A percentile compares a stretch with the other conserved stretches of the same genome.
phyloP scores from a whole-genome alignment of 2,888 invertebrate genomes.

The Muscina levida region DNA sequence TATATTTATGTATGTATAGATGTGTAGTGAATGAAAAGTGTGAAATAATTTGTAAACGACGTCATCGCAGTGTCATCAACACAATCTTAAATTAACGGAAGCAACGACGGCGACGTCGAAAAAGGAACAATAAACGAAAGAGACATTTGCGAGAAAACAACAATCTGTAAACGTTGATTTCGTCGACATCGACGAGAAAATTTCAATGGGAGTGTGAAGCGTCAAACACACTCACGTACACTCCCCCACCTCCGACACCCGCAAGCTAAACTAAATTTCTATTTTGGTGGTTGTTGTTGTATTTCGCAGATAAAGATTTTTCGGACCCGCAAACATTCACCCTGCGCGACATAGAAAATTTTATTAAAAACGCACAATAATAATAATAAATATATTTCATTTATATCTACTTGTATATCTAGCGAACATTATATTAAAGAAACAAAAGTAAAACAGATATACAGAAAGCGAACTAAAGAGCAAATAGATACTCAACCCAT shows the following conservation, averaged over 20 bases:
- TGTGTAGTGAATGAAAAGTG: conserved; percentile 23
- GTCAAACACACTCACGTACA: not conserved
- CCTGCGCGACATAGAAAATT: conserved; percentile 7
- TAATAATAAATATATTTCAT: conserved; percentile 20
- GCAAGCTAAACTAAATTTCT: conserved; percentile 30
- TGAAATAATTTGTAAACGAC: conserved; percentile 56
- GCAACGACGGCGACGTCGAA: conserved; percentile 38
- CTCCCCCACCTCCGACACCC: conserved; percentile 1
- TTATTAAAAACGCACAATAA: no score
- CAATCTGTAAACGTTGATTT: not conserved
- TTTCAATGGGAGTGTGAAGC: conserved; percentile 16
- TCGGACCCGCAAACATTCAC: conserved; percentile 26
- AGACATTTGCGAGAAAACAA: not conserved
- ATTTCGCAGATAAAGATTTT: conserved; percentile 45
- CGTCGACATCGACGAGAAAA: conserved; percentile 24
- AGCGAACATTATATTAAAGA: not conserved
- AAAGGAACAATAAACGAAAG: conserved; percentile 32
- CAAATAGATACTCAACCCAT: conserved; percentile 15
- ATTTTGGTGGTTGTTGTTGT: conserved; percentile 52
- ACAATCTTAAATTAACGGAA: conserved; percentile 45
- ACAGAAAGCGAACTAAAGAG: not conserved
- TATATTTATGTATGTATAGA: conserved; percentile 9
- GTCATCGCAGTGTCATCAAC: conserved; percentile 47
- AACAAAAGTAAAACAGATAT: not conserved
- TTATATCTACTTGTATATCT: not conserved